Conservation (phyloP, 2,113 vertebrate species). For the Falcunculus frontatus region DNA sequence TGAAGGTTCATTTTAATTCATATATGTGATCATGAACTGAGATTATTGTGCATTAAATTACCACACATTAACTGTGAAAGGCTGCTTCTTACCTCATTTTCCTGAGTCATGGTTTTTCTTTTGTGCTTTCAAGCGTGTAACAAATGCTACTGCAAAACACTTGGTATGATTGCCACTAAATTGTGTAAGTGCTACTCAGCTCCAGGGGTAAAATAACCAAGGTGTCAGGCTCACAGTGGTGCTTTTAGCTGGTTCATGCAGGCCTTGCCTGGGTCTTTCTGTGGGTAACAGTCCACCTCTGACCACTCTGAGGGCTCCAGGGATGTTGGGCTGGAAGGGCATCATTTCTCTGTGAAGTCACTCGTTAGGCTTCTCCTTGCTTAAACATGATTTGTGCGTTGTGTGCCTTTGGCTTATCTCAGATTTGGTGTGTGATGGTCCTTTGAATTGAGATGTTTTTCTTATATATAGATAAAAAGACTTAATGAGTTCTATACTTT, state of each 20-base stretch:
- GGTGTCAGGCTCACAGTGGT: not conserved
- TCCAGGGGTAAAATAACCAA: not conserved
- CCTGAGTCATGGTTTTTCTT: not conserved
- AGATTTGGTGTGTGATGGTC: not conserved
- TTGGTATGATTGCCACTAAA: not conserved
- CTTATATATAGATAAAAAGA: not conserved
- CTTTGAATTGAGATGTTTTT: not conserved
- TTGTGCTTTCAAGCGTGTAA: not conserved
- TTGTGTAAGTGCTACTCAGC: not conserved
- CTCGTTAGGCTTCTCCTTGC: rapidly evolving
- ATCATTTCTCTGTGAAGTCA: not conserved
- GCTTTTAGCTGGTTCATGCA: not conserved
- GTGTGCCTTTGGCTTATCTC: not conserved
- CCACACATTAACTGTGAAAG: not conserved
- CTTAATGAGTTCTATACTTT: not conserved
- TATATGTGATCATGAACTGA: not conserved
- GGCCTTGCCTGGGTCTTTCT: not conserved
- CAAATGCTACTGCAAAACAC: not conserved
- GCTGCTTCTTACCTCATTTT: not conserved
- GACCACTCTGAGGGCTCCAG: not conserved
- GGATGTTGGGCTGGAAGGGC: not conserved
- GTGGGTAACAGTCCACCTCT: rapidly evolving
- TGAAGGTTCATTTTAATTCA: not conserved
- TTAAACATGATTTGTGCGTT: not conserved
- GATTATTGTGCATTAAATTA: not conserved